These are phyloP conservation scores for Aplysina aerophoba DNA, from an alignment of 37 sponge, comb jelly and placozoan species.

Conservation along the genomic window DNA sequence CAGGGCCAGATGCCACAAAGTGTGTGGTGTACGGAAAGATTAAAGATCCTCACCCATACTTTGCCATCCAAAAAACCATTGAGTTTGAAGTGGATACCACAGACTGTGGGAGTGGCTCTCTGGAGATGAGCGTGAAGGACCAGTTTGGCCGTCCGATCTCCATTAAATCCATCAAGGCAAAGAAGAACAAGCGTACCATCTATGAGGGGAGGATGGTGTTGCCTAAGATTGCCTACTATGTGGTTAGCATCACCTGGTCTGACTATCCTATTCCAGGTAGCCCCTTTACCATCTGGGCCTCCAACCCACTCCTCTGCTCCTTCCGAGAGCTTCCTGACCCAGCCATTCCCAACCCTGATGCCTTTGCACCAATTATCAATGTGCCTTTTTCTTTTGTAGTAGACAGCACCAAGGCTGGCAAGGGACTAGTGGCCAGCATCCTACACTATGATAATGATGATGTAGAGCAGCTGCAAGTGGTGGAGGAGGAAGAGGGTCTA, in stretches of 20 bases:
- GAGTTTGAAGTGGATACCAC: conserved; percentile 50
- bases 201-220: conserved; percentile 51
- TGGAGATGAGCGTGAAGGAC: conserved; percentile 33
- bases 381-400: conserved; percentile 22
- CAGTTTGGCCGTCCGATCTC: neutral
- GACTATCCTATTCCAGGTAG: conserved; percentile 48
- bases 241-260: conserved; percentile 58
- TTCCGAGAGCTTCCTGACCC: conserved; percentile 36
- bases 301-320: conserved; percentile 31
- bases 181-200: neutral
- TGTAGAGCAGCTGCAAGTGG: conserved; percentile 26
- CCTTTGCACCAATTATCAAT: conserved; percentile 9
- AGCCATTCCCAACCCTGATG: conserved; percentile 19
- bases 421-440: conserved; percentile 7
- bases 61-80: conserved; percentile 47
- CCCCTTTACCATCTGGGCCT: conserved; percentile 51
- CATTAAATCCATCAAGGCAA: neutral
- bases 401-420: conserved; percentile 37
- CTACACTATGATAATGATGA: conserved; percentile 34
- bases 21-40: conserved; percentile 42
- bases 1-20: conserved; percentile 65
- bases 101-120: conserved; percentile 43
- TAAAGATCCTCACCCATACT: conserved; percentile 31
- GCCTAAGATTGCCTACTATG: conserved; percentile 48
- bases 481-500: neutral